Conservation (phyloP, 2,888 invertebrate species). For the Zootermopsis nevadensis region DNA sequence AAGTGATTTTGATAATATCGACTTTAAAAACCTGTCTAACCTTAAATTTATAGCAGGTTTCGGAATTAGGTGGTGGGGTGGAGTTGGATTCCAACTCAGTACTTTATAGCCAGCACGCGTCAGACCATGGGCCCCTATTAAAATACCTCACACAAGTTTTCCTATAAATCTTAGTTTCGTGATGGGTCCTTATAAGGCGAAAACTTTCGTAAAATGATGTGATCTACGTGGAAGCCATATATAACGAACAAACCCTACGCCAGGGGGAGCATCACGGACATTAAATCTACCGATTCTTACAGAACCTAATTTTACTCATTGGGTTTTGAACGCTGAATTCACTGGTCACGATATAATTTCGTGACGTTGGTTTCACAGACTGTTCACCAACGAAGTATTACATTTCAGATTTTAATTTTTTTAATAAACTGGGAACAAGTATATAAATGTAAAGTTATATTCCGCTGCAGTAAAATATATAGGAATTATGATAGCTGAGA, state of each 20-base stretch:
- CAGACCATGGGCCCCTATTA: constrained; percentile 42
- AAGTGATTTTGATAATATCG: constrained; percentile 37
- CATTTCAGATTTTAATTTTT: too few species aligned
- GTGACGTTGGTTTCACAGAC: not conserved
- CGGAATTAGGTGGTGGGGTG: constrained; percentile 18
- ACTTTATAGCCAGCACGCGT: not conserved
- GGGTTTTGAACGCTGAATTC: not conserved
- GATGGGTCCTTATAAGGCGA: constrained; percentile 46
- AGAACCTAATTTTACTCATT: not conserved
- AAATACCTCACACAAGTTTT: constrained; percentile 48
- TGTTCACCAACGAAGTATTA: too few species aligned
- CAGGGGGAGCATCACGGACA: not conserved
- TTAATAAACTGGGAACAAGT: too few species aligned
- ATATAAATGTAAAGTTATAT: too few species aligned
- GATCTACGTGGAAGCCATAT: constrained; percentile 46
- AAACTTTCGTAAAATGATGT: constrained; percentile 45
- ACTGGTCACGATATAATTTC: not conserved
- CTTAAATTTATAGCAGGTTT: constrained; percentile 44
- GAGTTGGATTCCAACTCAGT: constrained; percentile 1
- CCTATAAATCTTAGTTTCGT: constrained; percentile 44
- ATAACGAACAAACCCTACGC: not conserved
- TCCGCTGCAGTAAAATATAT: too few species aligned
- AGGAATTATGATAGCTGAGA: too few species aligned
- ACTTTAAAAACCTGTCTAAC: constrained; percentile 42
- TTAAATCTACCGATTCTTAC: constrained; percentile 14